Conservation (phyloP, 2,888 invertebrate genomes). For the Deilephila elpenor region DNA sequence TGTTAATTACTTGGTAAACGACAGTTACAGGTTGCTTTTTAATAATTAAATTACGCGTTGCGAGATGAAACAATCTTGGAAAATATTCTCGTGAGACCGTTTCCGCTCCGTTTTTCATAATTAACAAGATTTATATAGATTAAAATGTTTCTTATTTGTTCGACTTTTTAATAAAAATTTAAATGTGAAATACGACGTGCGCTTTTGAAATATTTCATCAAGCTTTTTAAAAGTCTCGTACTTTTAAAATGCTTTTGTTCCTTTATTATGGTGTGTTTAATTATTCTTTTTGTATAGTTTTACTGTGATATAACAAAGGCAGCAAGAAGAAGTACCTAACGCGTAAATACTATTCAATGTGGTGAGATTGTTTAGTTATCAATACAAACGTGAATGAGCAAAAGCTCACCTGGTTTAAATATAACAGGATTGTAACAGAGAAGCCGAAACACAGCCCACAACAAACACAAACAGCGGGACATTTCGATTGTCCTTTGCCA, state of each 20-base stretch:
- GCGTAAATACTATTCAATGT: no score
- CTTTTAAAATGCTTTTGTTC: no score
- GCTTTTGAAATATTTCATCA: neutral
- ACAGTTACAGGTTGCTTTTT: conserved; percentile 14
- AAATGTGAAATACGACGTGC: neutral
- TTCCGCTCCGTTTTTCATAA: conserved; percentile 15
- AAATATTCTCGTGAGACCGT: conserved; percentile 21
- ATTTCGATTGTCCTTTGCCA: neutral
- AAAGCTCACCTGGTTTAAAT: neutral
- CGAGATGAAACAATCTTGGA: conserved; percentile 18
- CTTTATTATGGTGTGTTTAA: no score
- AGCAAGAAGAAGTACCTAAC: no score
- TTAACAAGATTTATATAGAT: conserved; percentile 18
- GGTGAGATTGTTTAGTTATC: no score
- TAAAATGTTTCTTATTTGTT: neutral
- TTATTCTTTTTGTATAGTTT: no score
- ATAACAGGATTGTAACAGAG: neutral
- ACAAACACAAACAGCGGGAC: neutral
- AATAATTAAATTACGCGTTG: conserved; percentile 12
- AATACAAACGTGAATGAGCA: no score
- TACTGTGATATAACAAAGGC: no score
- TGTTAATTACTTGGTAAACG: conserved; percentile 9
- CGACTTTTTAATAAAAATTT: neutral
- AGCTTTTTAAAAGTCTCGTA: no score
- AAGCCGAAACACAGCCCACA: neutral